A percentile compares a stretch with the other conserved stretches of the same genome.
phyloP scores from a whole-genome alignment of 2,888 invertebrate species.

The Harmothoe impar region DNA sequence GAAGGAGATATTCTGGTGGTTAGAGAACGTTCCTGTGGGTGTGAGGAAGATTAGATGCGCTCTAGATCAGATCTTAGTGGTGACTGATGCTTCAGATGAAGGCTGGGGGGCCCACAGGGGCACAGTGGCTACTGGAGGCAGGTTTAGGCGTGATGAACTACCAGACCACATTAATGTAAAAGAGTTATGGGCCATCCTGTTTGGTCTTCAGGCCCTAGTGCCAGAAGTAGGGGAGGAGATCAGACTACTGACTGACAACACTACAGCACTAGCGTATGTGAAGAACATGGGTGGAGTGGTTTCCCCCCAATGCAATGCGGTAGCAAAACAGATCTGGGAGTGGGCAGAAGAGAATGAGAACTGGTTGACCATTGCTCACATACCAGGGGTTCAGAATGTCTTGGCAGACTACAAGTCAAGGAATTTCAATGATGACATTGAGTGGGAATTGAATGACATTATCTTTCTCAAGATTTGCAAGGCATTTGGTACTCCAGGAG shows the following conservation, averaged over 20 bases:
- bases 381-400: conserved; percentile 20
- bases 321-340: not conserved
- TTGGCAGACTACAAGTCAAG: not conserved
- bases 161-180: too few relatives aligned
- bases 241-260: too few relatives aligned
- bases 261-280: conserved; percentile 24
- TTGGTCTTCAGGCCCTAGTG: too few relatives aligned
- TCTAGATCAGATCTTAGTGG: not conserved
- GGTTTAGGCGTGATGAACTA: too few relatives aligned
- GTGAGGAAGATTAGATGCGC: not conserved
- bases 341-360: not conserved
- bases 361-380: conserved; percentile 26
- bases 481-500: not conserved
- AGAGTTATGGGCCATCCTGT: too few relatives aligned
- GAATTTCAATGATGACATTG: conserved; percentile 1
- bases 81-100: too few relatives aligned
- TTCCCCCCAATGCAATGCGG: not conserved
- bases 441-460: not conserved
- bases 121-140: not conserved
- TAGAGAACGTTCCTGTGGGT: not conserved
- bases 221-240: too few relatives aligned
- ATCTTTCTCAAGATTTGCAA: not conserved
- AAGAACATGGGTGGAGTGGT: conserved; percentile 28
- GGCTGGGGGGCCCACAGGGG: too few relatives aligned
- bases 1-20: too few relatives aligned